Base-by-base conservation (phyloP, 2,113 vertebrate species). In the Asarcornis scutulata region DNA sequence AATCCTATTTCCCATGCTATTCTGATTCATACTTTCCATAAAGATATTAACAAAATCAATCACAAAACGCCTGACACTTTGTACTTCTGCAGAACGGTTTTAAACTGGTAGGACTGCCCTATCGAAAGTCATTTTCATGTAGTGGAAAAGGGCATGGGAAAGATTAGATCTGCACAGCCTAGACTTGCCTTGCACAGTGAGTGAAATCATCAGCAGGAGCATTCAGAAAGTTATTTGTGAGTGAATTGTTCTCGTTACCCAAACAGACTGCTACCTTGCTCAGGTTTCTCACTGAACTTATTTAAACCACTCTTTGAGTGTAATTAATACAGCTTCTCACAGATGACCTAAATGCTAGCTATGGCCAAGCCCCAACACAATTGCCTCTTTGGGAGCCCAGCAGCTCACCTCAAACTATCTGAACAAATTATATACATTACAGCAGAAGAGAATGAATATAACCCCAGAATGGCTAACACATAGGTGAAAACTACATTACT, bases 11-110 rank as follows among this genome's bases (percentile, higher is more conserved):
- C 91, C 58, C 68, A 53, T 91, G 89, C 83, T 89, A 60, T 86
- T 95, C 91, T 94, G 88, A 94, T 94, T 94, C n/a, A 84, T 81
- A 86, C 50, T 85, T 95, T 96, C 86, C 84, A 91, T 58, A 21
- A 86, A 95, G 77, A 91, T 91, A 89, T 83, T 95, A 87, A 88
- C 83, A 89, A 89, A 92, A 93, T 84, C 88, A 79, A 89, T 83
- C 81, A 85, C 11, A 44, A 79, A 95, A 58, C 2, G 6, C n/a
- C 76, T 75, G 58, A 76, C 74, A 79, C 52, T 75, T 56, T 63
- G 58, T 69, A 68, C 27, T 84, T 90, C 64, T 46, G 79, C n/a
- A 68, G 3, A 76, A 56, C 31, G 62, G 36, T 87, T 75, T 87
- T 80, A 87, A 92, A 89, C 77, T 92, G 62, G 83, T 56, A 92